Conservation (phyloP, 2,797 vertebrate genomes). For the Mus caroli region DNA sequence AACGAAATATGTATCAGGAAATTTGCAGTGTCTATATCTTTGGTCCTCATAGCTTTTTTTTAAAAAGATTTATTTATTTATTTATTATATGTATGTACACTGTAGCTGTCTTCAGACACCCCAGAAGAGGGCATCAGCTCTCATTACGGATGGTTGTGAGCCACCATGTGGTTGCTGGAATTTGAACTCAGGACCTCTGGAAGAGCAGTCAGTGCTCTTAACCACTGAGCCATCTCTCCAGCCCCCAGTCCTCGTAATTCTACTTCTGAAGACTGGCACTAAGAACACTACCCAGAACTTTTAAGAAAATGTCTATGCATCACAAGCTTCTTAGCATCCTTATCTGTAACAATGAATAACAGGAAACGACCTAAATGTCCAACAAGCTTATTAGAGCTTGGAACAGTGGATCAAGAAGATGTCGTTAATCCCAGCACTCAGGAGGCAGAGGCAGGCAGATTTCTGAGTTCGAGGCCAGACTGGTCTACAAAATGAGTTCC, state of each 20-base stretch:
- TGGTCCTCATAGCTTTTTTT: background rate
- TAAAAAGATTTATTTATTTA: no score
- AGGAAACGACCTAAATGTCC: constrained; percentile 33
- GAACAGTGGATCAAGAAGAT: background rate
- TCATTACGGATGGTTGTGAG: no score
- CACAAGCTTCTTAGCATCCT: constrained; percentile 17
- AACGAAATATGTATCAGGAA: background rate
- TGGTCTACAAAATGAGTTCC: no score
- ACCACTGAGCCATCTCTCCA: no score
- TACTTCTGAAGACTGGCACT: constrained; percentile 57
- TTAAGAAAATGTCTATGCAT: constrained; percentile 57
- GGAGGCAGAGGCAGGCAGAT: no score
- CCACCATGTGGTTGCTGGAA: no score
- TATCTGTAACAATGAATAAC: constrained; percentile 34
- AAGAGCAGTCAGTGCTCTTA: no score
- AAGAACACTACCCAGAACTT: constrained; percentile 57
- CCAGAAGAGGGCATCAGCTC: no score
- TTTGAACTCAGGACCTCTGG: no score
- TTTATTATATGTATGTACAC: no score
- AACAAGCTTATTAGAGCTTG: background rate
- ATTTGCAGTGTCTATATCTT: constrained; percentile 37
- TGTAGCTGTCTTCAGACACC: no score
- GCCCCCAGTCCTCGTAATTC: background rate
- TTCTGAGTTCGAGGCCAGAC: no score
- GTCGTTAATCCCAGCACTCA: background rate